These are phyloP conservation scores for Nebria brevicollis DNA, from an alignment of 2,888 invertebrate species.

Conservation along the genomic window DNA sequence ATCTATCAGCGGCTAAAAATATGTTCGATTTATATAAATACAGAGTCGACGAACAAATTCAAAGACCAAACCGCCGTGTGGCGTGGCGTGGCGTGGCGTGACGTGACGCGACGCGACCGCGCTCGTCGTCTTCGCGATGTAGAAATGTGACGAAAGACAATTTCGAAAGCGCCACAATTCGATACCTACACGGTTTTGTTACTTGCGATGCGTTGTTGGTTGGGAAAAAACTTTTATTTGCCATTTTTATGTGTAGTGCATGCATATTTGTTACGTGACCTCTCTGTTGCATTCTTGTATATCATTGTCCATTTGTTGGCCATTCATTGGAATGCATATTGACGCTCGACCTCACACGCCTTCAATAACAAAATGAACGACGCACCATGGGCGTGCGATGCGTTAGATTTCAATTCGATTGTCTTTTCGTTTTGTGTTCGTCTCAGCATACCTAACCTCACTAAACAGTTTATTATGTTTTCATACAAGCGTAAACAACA, in stretches of 20 bases:
- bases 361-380: slow-evolving; percentile 41
- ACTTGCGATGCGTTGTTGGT: slow-evolving; percentile 33
- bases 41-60: slow-evolving; percentile 40
- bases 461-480: neutral
- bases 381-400: neutral
- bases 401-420: neutral
- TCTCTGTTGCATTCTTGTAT: slow-evolving; percentile 45
- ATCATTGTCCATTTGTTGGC: slow-evolving; percentile 46
- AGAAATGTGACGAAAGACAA: neutral
- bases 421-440: neutral
- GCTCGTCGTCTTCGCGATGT: neutral
- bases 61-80: neutral
- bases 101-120: too few relatives aligned
- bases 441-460: neutral
- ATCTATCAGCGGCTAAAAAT: slow-evolving; percentile 62
- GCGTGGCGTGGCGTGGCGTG: neutral
- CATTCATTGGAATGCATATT: slow-evolving; percentile 45
- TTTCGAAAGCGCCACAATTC: neutral
- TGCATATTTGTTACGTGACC: slow-evolving; percentile 46
- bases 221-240: slow-evolving; percentile 32
- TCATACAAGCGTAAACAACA: neutral
- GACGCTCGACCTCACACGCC: slow-evolving; percentile 44
- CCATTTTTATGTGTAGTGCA: slow-evolving; percentile 47
- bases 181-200: slow-evolving; percentile 14
- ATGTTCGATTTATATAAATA: slow-evolving; percentile 57